Conservation (phyloP, 2,888 invertebrate genomes). For the Lissonota sp. region DNA sequence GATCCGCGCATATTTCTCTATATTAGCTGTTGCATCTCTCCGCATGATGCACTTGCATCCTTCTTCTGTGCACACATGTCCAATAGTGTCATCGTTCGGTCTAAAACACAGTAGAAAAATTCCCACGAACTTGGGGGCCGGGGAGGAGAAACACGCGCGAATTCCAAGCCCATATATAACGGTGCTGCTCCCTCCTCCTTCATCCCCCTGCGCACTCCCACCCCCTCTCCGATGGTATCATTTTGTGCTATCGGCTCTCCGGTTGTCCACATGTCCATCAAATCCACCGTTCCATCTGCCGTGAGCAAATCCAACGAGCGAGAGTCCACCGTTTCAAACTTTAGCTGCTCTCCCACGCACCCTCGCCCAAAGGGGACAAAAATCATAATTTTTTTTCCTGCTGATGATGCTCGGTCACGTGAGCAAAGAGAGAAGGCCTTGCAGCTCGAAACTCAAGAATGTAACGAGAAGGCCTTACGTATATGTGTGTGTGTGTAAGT, state of each 20-base stretch:
- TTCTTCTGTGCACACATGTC: too few species aligned
- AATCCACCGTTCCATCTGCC: too few species aligned
- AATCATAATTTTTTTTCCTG: conserved; percentile 23
- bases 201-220: background rate
- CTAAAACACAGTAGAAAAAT: conserved; percentile 79
- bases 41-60: conserved; percentile 11
- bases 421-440: conserved; percentile 9
- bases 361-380: background rate
- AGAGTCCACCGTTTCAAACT: too few species aligned
- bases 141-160: conserved; percentile 73
- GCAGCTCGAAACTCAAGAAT: conserved; percentile 35
- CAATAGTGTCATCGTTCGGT: conserved; percentile 35
- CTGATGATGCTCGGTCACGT: conserved; percentile 46
- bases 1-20: background rate
- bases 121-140: conserved; percentile 78
- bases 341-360: background rate
- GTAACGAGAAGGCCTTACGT: conserved; percentile 35
- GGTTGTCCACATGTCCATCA: too few species aligned
- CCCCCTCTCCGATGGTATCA: background rate
- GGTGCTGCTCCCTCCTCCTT: conserved; percentile 51
- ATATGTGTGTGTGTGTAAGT: conserved; percentile 11
- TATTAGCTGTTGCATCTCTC: conserved; percentile 17
- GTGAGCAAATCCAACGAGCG: too few species aligned
- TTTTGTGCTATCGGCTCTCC: too few species aligned
- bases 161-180: conserved; percentile 73